Conservation (phyloP, 1,140 invertebrate genomes). For the Bombus superbus region DNA sequence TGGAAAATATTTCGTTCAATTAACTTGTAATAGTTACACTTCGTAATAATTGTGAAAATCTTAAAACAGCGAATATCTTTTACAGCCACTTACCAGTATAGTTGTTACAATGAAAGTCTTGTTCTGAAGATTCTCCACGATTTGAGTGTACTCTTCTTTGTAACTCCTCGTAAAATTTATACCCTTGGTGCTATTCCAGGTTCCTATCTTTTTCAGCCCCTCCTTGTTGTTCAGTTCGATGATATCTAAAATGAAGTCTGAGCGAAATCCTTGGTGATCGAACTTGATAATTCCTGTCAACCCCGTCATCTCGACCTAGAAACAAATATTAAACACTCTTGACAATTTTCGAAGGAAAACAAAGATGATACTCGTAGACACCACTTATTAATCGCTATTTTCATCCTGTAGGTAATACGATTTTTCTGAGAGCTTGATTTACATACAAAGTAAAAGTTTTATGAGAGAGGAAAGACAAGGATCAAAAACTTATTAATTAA, state of each 20-base stretch:
- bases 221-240: slow-evolving; percentile 92
- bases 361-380: neutral
- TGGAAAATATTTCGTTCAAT: neutral
- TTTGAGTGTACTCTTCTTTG: slow-evolving; percentile 91
- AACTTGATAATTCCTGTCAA: slow-evolving; percentile 97
- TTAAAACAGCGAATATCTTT: neutral
- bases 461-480: too few species aligned
- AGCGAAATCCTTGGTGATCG: slow-evolving; percentile 95
- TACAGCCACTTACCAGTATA: slow-evolving; percentile 89
- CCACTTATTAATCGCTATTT: too few species aligned
- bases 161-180: slow-evolving; percentile 95
- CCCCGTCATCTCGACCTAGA: slow-evolving; percentile 94
- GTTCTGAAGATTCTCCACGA: slow-evolving; percentile 94
- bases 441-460: too few species aligned
- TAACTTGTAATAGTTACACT: neutral
- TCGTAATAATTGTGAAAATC: neutral
- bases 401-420: too few species aligned
- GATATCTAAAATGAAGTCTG: slow-evolving; percentile 95
- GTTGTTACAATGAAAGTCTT: slow-evolving; percentile 96
- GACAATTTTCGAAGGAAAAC: neutral
- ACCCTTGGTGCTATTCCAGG: slow-evolving; percentile 94
- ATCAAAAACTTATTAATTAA: too few species aligned
- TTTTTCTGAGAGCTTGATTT: too few species aligned
- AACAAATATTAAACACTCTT: neutral
- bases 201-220: slow-evolving; percentile 92